These are phyloP conservation scores for Mionectes olivaceus DNA, from an alignment of 2,797 vertebrate species.

Conservation along the genomic window DNA sequence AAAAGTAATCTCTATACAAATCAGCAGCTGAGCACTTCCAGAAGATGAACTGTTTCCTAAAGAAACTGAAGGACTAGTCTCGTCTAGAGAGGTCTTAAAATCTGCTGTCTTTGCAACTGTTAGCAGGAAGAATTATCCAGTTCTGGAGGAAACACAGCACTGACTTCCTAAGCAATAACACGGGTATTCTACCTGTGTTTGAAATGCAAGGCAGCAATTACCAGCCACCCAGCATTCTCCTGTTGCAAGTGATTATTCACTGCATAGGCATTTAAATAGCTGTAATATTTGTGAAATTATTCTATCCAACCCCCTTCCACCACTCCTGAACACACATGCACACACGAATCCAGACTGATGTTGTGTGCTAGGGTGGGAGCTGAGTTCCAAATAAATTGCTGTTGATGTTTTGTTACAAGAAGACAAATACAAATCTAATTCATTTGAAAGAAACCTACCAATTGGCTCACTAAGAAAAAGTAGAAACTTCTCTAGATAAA, in stretches of 20 bases:
- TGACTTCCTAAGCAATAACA: not conserved
- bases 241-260: not conserved
- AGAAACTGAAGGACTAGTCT: not conserved
- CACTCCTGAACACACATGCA: not conserved
- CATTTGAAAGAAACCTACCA: not conserved
- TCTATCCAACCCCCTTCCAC: not conserved
- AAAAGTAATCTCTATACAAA: not conserved
- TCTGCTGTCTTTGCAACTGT: not conserved
- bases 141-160: not conserved
- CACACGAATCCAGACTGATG: not conserved
- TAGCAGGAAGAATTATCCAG: not conserved
- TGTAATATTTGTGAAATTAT: not conserved
- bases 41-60: not conserved
- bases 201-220: slow-evolving; percentile 1
- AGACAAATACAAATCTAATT: not conserved
- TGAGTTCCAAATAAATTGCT: not conserved
- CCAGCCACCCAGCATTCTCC: not conserved
- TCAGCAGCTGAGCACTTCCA: not conserved
- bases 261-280: slow-evolving; percentile 5
- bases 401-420: not conserved
- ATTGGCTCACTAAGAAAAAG: not conserved
- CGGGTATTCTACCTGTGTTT: not conserved
- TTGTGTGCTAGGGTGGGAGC: not conserved
- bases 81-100: not conserved
- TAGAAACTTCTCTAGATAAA: not conserved